Base-by-base conservation (phyloP, 2,888 invertebrate species). In the Hypomecis atomaria region DNA sequence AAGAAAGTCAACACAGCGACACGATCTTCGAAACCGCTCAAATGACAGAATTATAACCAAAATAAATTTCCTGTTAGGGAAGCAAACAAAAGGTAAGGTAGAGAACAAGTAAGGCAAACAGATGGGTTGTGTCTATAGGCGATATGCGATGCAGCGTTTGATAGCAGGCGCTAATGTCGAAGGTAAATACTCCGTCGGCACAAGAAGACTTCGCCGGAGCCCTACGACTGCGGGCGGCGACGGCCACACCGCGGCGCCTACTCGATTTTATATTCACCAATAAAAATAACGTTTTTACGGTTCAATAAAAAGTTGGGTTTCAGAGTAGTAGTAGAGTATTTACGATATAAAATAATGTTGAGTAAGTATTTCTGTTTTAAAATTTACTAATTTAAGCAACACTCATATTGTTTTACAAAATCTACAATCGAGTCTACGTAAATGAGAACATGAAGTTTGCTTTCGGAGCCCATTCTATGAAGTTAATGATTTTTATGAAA, bases 41-140 rank as follows among this genome's bases (percentile, higher is more conserved):
- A 88, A 90, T 91, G 89, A 89, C 90, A 92, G 85, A 89, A 90
- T 90, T 90, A 90, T 88, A 87, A 87, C 87, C 87, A 82, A 88
- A 91, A 91, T 91, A 90, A 91, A 92, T 92, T 90, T 92, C 92
- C 92, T 90, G 92, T 90, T 88, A 84, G 82, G 70, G 74, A 66
- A 78, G 87, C 83, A 90, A 91, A 92, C 92, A 92, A 83, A 85
- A 82, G 78, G 74, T 82, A 81, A 81, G 80, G 75, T 75, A 76
- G 82, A 82, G 85, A 89, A 88, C 85, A 81, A 77, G 86, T 83
- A 84, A 78, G 66, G 80, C 73, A 90, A 89, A 92, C 89, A 89
- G 75, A 85, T 83, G 78, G 79, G 82, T 83, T 82, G 80, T 86
- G 84, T 87, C 86, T 86, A 87, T 88, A 86, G 86, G 78, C 84